A percentile compares a stretch with the other conserved stretches of the same genome.
These are phyloP conservation scores for Amiota communis DNA, from an alignment of 2,888 invertebrate genomes.

Conservation along the genomic window DNA sequence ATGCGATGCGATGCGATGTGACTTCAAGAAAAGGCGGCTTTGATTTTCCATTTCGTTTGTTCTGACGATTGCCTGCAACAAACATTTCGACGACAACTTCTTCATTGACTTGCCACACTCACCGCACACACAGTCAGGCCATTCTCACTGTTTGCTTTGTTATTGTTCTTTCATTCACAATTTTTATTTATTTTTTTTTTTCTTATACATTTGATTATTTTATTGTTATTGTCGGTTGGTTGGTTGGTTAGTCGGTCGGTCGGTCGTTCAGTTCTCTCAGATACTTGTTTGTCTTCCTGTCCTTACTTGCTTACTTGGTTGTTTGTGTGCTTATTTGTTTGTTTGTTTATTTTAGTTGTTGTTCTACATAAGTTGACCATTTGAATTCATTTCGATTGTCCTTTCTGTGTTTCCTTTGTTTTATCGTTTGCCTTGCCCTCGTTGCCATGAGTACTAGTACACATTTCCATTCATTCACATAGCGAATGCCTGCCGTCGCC, in stretches of 20 bases:
- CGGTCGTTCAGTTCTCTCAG: slow-evolving; percentile 40
- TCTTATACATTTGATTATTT: slow-evolving; percentile 26
- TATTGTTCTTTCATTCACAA: background rate
- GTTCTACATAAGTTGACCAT: slow-evolving; percentile 65
- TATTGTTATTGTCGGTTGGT: slow-evolving; percentile 29
- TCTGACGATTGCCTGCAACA: background rate
- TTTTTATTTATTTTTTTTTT: background rate
- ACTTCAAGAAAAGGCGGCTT: slow-evolving; percentile 15
- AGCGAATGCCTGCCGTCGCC: slow-evolving; percentile 35
- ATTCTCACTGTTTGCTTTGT: too few relatives aligned
- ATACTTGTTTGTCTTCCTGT: slow-evolving; percentile 6
- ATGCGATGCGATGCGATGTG: too few relatives aligned
- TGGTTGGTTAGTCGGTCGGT: slow-evolving; percentile 43
- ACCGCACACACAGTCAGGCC: background rate
- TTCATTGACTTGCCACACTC: slow-evolving; percentile 6
- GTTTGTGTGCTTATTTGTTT: slow-evolving; percentile 34
- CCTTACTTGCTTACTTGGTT: slow-evolving; percentile 36
- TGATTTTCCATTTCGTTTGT: slow-evolving; percentile 25
- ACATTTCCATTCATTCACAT: too few relatives aligned
- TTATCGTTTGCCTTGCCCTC: slow-evolving; percentile 32
- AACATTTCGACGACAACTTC: background rate
- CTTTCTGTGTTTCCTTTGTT: slow-evolving; percentile 42
- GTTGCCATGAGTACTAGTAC: slow-evolving; percentile 25
- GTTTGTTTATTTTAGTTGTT: slow-evolving; percentile 21
- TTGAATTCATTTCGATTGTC: slow-evolving; percentile 61